Evolutionary conservation across 2,888 invertebrate species (phyloP).

Genomic region (Hermaeophaga mercurialis): DNA sequence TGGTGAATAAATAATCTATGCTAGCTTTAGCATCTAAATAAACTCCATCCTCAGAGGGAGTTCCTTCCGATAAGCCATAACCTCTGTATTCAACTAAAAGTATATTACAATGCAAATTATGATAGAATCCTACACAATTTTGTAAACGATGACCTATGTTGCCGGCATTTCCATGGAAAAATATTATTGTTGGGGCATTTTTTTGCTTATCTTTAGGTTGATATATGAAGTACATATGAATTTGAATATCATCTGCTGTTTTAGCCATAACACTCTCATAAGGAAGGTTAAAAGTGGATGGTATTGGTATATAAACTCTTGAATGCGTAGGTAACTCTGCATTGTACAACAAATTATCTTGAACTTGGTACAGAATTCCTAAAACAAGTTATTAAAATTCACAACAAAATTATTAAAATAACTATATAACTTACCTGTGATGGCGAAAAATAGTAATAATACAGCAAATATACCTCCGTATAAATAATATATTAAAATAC

Average conservation of each 20-base stretch:
- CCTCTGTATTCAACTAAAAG: constrained; percentile 95
- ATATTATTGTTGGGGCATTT: constrained; percentile 81
- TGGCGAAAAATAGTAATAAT: constrained; percentile 69
- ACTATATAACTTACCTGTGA: constrained; percentile 65
- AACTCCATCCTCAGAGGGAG: constrained; percentile 85
- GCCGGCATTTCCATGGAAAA: constrained; percentile 96
- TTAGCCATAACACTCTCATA: constrained; percentile 82
- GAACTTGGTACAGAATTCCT: constrained; percentile 85
- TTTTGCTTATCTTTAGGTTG: constrained; percentile 71
- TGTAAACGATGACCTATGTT: constrained; percentile 85
- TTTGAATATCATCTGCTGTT: constrained; percentile 74
- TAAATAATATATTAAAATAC: constrained; percentile 81
- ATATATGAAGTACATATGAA: constrained; percentile 82
- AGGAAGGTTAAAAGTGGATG: constrained; percentile 83
- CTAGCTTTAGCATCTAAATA: constrained; percentile 87
- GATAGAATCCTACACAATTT: constrained; percentile 86
- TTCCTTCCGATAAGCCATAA: constrained; percentile 89
- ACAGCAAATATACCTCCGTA: constrained; percentile 79
- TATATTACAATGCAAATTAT: constrained; percentile 82
- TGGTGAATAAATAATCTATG: constrained; percentile 79
- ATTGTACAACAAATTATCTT: constrained; percentile 86
- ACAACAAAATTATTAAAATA: not conserved
- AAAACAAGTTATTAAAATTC: constrained; percentile 34
- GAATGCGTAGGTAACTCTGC: constrained; percentile 90
- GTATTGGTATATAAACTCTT: constrained; percentile 84